phyloP scores from a whole-genome alignment of 2,797 vertebrate species.

The Catostomus latipinnis region DNA sequence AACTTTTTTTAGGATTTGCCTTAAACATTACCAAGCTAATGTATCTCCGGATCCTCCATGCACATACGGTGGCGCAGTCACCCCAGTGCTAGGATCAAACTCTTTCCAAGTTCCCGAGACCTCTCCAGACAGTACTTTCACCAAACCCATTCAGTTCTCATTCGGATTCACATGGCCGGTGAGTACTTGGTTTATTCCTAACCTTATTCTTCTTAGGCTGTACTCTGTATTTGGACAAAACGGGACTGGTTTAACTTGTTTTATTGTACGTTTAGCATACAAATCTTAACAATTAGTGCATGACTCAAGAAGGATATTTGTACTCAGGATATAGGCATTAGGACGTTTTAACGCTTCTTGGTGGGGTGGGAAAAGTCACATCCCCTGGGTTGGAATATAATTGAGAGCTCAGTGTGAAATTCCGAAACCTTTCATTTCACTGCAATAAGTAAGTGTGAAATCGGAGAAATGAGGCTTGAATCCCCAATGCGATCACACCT shows the following conservation, averaged over 20 bases:
- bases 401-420: conserved; percentile 81
- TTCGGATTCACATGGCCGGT: conserved; percentile 98
- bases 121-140: conserved; percentile 86
- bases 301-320: conserved; percentile 36
- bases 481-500: conserved; percentile 70
- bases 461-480: conserved; percentile 74
- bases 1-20: conserved; percentile 97
- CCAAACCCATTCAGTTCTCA: conserved; percentile 92
- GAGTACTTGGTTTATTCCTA: conserved; percentile 72
- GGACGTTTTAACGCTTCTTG: conserved; percentile 48
- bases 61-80: conserved; percentile 94
- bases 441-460: conserved; percentile 76
- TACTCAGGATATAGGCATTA: conserved; percentile 20
- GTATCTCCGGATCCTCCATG: conserved; percentile 96
- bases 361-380: conserved; percentile 79
- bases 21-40: conserved; percentile 96
- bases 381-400: conserved; percentile 75
- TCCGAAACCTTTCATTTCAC: conserved; percentile 82
- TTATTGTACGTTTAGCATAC: neutral
- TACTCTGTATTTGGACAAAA: neutral
- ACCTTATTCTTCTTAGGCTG: neutral
- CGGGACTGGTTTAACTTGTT: neutral
- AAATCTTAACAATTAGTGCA: conserved; percentile 1
- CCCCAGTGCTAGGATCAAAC: conserved; percentile 93
- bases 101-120: conserved; percentile 94